Evolutionary conservation across 2,797 vertebrate genomes (phyloP).

Genomic region (Columba guinea): DNA sequence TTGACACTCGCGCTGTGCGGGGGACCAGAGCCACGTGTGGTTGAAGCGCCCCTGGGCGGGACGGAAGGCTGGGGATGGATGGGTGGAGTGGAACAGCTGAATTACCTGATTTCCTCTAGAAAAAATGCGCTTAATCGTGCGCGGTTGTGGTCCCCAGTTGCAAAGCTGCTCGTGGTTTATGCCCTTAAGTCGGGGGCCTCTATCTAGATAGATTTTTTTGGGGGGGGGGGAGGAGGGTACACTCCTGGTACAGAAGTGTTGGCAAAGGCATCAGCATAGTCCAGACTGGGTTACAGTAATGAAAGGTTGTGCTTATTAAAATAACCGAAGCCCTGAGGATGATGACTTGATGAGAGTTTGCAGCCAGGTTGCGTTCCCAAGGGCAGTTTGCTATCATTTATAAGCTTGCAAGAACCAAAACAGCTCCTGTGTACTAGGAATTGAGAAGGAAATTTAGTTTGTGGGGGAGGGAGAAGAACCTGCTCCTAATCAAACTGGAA

Average conservation of each 20-base stretch:
- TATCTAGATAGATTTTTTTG: no score
- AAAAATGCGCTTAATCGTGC: neutral
- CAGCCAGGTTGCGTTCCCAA: neutral
- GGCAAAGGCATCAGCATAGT: neutral
- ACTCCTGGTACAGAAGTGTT: neutral
- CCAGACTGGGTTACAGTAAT: neutral
- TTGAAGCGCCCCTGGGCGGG: neutral
- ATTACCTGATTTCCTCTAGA: neutral
- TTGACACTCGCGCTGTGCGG: neutral
- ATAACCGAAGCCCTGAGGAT: neutral
- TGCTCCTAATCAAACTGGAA: neutral
- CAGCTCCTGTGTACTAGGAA: neutral
- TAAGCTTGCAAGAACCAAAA: neutral
- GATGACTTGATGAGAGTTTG: neutral
- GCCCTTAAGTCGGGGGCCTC: neutral
- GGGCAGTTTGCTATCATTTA: neutral
- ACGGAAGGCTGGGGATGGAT: no score
- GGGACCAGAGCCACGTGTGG: fast-evolving
- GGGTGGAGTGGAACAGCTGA: neutral
- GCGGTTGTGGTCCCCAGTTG: neutral
- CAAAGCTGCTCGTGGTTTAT: neutral
- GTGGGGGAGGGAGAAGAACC: neutral
- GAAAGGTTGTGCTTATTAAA: neutral
- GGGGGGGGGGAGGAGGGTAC: fast-evolving
- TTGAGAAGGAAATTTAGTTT: neutral